Evolutionary conservation across 2,113 vertebrate species (phyloP).

Genomic region (Ailuropoda melanoleuca): DNA sequence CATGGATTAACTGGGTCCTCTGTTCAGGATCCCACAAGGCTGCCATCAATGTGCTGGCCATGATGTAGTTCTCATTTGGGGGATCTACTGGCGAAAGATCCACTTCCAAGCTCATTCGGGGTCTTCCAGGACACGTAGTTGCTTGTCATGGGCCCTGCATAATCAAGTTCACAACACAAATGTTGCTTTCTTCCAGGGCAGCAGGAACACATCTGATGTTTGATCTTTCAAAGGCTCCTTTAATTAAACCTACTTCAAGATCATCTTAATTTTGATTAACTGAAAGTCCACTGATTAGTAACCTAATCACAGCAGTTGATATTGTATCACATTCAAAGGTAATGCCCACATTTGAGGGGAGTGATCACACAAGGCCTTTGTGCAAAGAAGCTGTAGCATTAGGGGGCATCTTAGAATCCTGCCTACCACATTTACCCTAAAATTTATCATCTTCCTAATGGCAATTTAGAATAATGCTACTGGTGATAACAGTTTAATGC

Average conservation of each 20-base stretch:
- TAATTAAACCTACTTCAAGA: background rate
- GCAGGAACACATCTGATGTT: background rate
- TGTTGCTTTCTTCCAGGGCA: background rate
- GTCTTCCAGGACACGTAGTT: background rate
- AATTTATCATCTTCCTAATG: background rate
- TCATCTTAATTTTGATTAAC: background rate
- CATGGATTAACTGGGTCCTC: background rate
- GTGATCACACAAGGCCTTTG: background rate
- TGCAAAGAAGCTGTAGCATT: background rate
- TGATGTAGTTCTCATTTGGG: background rate
- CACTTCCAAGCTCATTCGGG: background rate
- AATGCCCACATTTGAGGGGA: background rate
- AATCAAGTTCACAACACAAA: background rate
- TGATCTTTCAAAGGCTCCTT: background rate
- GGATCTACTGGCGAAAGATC: background rate
- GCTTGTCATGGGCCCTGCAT: accelerated
- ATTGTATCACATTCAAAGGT: background rate
- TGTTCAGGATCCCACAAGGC: background rate
- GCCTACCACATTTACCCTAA: background rate
- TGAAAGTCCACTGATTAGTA: background rate
- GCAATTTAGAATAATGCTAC: background rate
- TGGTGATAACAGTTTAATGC: background rate
- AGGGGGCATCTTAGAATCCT: background rate
- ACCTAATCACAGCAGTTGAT: background rate
- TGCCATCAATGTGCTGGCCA: background rate